These are phyloP conservation scores for Asarcornis scutulata DNA, from an alignment of 2,113 vertebrate genomes.

Conservation along the genomic window DNA sequence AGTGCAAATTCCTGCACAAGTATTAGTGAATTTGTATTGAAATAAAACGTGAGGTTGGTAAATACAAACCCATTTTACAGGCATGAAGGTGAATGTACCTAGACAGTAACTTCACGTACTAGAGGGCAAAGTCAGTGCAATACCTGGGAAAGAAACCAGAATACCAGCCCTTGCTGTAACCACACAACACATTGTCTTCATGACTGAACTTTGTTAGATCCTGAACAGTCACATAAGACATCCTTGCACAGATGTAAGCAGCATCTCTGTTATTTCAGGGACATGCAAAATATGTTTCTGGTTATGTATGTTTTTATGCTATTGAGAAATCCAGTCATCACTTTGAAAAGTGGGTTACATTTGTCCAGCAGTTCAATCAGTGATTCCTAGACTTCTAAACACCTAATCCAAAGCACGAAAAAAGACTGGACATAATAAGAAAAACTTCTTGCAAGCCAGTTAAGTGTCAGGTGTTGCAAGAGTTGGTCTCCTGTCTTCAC, in stretches of 20 bases:
- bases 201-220: background rate
- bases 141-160: background rate
- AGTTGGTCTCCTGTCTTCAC: background rate
- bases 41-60: background rate
- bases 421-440: background rate
- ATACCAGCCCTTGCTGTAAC: background rate
- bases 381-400: background rate
- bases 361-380: background rate
- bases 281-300: background rate
- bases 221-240: background rate
- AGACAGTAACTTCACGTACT: background rate
- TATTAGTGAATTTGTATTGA: background rate
- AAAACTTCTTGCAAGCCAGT: background rate
- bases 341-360: background rate
- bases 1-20: background rate
- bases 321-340: background rate
- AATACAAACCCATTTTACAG: background rate
- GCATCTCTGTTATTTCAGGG: background rate
- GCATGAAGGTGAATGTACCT: fast-evolving
- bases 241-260: background rate
- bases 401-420: background rate
- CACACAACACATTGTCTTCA: background rate
- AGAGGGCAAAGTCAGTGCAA: background rate
- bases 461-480: background rate
- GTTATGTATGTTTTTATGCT: background rate